Conservation (phyloP, 1,140 invertebrate species). For the Scaptodrosophila lebanonensis region DNA sequence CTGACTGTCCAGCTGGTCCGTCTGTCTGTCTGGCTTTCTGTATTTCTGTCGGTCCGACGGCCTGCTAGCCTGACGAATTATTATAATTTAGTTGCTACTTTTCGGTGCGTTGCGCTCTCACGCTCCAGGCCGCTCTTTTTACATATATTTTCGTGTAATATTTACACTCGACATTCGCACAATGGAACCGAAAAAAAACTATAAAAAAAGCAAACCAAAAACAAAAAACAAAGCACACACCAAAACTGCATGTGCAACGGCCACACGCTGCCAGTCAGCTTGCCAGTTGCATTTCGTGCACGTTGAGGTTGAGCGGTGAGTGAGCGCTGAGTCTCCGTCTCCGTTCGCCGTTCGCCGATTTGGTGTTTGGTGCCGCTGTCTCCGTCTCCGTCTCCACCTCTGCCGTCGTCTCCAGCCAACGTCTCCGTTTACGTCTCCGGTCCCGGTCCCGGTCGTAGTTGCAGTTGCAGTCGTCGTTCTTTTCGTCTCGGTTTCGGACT, state of each 20-base stretch:
- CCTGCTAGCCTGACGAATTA: constrained; percentile 37
- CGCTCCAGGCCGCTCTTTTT: not conserved
- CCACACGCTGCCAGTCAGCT: constrained; percentile 36
- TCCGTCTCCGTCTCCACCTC: too few species aligned
- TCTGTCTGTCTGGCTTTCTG: not conserved
- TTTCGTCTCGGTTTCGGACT: constrained; percentile 38
- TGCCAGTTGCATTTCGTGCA: constrained; percentile 63
- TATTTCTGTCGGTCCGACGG: constrained; percentile 13
- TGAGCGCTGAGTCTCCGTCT: too few species aligned
- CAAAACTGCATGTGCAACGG: constrained; percentile 75
- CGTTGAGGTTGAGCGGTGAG: constrained; percentile 62
- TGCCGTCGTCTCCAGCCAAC: too few species aligned
- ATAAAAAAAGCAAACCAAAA: constrained; percentile 32
- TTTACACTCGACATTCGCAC: constrained; percentile 52
- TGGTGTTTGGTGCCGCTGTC: too few species aligned
- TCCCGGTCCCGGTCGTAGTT: constrained; percentile 23
- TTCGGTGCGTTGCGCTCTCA: not conserved
- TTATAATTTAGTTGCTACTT: constrained; percentile 46
- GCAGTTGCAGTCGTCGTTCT: constrained; percentile 5
- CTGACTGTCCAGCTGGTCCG: constrained; percentile 6
- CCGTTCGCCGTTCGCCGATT: too few species aligned
- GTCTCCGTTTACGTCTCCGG: constrained; percentile 47
- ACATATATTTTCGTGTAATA: too few species aligned
- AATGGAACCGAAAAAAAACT: constrained; percentile 34
- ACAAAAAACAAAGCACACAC: constrained; percentile 23